Conservation (phyloP, 2,113 vertebrate species). For the Sarotherodon lohbergeri region DNA sequence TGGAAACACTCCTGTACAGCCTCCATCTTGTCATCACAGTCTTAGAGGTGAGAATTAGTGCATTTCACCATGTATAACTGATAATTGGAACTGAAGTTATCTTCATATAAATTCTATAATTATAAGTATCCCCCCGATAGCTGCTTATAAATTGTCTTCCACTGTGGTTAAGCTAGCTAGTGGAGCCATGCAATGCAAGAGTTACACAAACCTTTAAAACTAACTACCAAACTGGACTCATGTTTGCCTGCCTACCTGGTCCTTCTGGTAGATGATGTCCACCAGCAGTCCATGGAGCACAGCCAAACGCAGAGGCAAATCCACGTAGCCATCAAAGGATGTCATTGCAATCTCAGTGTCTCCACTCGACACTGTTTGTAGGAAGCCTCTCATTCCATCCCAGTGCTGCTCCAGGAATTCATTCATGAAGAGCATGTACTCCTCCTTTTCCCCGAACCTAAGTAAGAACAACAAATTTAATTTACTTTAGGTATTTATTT, state of each 20-base stretch:
- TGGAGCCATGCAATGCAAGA: accelerated
- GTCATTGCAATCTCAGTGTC: slow-evolving; percentile 70
- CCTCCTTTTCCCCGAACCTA: slow-evolving; percentile 96
- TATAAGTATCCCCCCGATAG: neutral
- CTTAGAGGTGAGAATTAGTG: neutral
- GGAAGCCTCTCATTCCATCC: slow-evolving; percentile 80
- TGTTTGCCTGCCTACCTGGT: slow-evolving; percentile 73
- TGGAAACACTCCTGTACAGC: neutral
- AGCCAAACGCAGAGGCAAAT: slow-evolving; percentile 86
- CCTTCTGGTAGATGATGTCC: slow-evolving; percentile 78
- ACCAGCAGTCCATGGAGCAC: slow-evolving; percentile 87
- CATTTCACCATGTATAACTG: neutral
- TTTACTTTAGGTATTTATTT: neutral
- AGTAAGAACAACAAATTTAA: neutral
- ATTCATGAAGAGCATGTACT: slow-evolving; percentile 97
- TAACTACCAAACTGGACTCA: neutral
- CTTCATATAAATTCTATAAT: neutral
- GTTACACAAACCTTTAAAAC: accelerated
- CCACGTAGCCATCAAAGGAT: slow-evolving; percentile 81
- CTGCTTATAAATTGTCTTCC: neutral
- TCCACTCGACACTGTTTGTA: slow-evolving; percentile 76
- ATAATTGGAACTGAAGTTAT: neutral
- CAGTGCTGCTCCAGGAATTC: slow-evolving; percentile 83
- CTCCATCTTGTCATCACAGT: neutral
- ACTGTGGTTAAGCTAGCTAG: neutral